A percentile compares a stretch with the other conserved stretches of the same genome.
Conservation (phyloP, 2,888 invertebrate genomes). For the Ceramica pisi region DNA sequence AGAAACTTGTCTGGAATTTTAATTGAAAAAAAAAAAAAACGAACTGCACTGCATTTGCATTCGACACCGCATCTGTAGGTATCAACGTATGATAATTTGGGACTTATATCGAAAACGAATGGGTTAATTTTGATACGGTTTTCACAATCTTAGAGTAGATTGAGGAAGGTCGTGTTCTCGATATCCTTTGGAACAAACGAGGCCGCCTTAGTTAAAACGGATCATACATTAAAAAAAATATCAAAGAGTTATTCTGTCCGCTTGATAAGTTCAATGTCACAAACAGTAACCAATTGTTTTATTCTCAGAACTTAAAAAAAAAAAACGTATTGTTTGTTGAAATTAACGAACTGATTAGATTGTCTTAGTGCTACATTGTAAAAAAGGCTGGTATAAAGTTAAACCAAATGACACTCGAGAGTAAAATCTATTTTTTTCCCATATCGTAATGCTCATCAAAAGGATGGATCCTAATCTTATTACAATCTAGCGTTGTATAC, state of each 20-base stretch:
- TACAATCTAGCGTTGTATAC: too few species aligned
- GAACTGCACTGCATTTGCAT: not conserved
- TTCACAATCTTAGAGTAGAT: not conserved
- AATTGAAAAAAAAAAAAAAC: conserved; percentile 6
- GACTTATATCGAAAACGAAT: conserved; percentile 25
- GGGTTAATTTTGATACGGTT: conserved; percentile 1
- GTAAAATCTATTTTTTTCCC: too few species aligned
- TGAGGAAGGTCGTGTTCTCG: not conserved
- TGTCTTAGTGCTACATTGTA: conserved; percentile 29
- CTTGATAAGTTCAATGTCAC: conserved; percentile 53
- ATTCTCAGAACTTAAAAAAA: conserved; percentile 50
- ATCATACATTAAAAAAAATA: conserved; percentile 1
- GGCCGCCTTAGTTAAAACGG: not conserved
- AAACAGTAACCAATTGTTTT: conserved; percentile 51
- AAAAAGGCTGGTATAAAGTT: not conserved
- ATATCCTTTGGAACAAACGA: conserved; percentile 26
- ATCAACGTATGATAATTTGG: not conserved
- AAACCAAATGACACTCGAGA: not conserved
- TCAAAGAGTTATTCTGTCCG: conserved; percentile 30
- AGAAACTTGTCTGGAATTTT: conserved; percentile 37
- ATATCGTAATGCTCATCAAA: too few species aligned
- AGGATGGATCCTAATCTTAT: too few species aligned
- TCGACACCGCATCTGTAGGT: conserved; percentile 10
- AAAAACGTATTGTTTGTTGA: conserved; percentile 40
- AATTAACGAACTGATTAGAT: conserved; percentile 39